These are phyloP conservation scores for Ctenoplectra terminalis DNA, from an alignment of 1,140 invertebrate genomes.

Conservation along the genomic window DNA sequence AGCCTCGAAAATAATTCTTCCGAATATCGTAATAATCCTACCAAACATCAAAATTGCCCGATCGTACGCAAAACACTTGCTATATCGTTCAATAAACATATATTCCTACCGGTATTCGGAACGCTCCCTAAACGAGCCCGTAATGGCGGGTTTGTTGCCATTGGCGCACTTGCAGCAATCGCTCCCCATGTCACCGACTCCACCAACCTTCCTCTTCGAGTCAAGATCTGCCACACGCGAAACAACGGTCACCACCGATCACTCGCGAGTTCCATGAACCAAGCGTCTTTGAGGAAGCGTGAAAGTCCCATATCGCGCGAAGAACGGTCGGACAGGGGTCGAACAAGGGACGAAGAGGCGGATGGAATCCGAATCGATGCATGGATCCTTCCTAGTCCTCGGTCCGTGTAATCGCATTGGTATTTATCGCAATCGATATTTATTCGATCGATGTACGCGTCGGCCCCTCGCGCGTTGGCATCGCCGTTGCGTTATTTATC, in stretches of 20 bases:
- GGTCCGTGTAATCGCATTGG: background rate
- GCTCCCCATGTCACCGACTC: slow-evolving; percentile 79
- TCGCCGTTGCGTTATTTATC: too few species aligned
- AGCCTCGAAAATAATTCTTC: too few species aligned
- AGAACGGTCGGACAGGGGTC: background rate
- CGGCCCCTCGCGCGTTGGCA: background rate
- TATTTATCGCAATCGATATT: background rate
- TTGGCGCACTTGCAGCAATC: slow-evolving; percentile 83
- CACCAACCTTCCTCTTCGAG: background rate
- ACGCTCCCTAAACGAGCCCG: slow-evolving; percentile 64
- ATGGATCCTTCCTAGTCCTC: slow-evolving; percentile 8
- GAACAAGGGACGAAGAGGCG: slow-evolving; percentile 19
- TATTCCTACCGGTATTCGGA: slow-evolving; percentile 70
- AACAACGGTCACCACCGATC: slow-evolving; percentile 20
- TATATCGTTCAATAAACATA: background rate
- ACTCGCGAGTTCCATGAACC: background rate
- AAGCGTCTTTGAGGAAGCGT: background rate
- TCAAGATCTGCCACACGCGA: slow-evolving; percentile 24
- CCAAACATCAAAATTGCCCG: too few species aligned
- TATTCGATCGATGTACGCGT: background rate
- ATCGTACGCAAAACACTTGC: accelerated
- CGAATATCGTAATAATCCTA: too few species aligned
- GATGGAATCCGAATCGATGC: slow-evolving; percentile 40
- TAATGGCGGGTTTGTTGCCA: slow-evolving; percentile 73
- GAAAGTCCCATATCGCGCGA: background rate